These are phyloP conservation scores for Sminthurinus signatus DNA, from an alignment of 1,140 invertebrate genomes.

Conservation along the genomic window DNA sequence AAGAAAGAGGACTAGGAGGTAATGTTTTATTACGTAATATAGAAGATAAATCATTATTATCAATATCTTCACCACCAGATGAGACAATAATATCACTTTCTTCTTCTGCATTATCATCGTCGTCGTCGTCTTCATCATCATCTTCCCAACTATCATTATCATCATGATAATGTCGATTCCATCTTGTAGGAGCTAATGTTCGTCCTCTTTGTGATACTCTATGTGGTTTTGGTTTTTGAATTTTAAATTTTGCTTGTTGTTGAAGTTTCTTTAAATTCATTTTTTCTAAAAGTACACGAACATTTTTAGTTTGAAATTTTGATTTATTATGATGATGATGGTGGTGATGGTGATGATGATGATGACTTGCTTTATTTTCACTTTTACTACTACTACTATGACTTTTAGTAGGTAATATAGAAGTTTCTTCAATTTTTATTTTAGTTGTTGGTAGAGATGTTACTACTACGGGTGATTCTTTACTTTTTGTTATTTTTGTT, in stretches of 20 bases:
- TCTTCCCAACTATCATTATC: neutral
- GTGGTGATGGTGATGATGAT: too few relatives aligned
- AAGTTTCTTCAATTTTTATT: too few relatives aligned
- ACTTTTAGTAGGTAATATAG: too few relatives aligned
- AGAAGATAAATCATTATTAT: neutral
- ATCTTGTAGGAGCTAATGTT: neutral
- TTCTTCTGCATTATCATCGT: neutral
- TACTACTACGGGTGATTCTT: too few relatives aligned
- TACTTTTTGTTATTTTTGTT: too few relatives aligned
- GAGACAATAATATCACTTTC: neutral
- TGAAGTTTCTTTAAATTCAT: neutral
- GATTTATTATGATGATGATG: too few relatives aligned
- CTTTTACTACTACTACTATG: too few relatives aligned
- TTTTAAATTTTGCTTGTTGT: neutral
- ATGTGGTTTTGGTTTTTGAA: neutral
- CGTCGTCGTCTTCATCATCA: neutral
- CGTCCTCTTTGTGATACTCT: neutral
- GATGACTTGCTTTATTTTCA: too few relatives aligned
- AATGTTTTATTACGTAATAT: neutral
- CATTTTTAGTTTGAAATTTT: too few relatives aligned
- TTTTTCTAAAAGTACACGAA: neutral
- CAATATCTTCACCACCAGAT: neutral
- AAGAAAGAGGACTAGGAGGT: neutral
- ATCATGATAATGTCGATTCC: neutral
- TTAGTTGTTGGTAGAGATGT: too few relatives aligned